These are phyloP conservation scores for Sebastiscus albofasciatus DNA, from an alignment of 2,797 vertebrate species.

Conservation along the genomic window DNA sequence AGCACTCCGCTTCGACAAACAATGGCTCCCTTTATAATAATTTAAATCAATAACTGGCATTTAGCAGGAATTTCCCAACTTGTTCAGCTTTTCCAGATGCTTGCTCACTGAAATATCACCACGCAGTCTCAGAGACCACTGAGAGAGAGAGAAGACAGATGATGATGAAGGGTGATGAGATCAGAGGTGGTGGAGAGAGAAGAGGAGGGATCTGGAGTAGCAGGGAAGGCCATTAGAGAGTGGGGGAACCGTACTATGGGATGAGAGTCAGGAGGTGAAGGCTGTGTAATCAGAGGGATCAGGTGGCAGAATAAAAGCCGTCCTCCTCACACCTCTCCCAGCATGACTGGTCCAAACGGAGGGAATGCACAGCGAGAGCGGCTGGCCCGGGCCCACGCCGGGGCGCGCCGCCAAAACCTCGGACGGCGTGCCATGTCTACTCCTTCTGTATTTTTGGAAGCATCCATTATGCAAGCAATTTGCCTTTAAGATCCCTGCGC, in stretches of 20 bases:
- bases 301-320: constrained; percentile 67
- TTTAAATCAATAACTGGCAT: constrained; percentile 78
- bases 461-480: constrained; percentile 82
- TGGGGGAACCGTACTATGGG: constrained; percentile 22
- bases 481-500: constrained; percentile 71
- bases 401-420: constrained; percentile 71
- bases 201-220: constrained; percentile 7
- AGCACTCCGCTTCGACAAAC: constrained; percentile 67
- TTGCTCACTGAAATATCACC: constrained; percentile 61
- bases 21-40: constrained; percentile 79
- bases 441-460: constrained; percentile 81
- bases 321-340: constrained; percentile 70
- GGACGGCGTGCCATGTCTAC: constrained; percentile 73
- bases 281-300: constrained; percentile 48
- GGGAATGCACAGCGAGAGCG: constrained; percentile 61
- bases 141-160: constrained; percentile 29
- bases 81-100: constrained; percentile 77
- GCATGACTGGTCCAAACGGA: constrained; percentile 52
- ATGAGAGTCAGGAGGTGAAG: constrained; percentile 27
- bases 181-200: constrained; percentile 32
- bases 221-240: constrained; percentile 36
- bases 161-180: constrained; percentile 48
- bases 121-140: constrained; percentile 42
- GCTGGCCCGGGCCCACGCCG: constrained; percentile 61
- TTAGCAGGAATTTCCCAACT: constrained; percentile 44